phyloP scores from a whole-genome alignment of 23 tunicate genomes.

The Trididemnum nubilum region DNA sequence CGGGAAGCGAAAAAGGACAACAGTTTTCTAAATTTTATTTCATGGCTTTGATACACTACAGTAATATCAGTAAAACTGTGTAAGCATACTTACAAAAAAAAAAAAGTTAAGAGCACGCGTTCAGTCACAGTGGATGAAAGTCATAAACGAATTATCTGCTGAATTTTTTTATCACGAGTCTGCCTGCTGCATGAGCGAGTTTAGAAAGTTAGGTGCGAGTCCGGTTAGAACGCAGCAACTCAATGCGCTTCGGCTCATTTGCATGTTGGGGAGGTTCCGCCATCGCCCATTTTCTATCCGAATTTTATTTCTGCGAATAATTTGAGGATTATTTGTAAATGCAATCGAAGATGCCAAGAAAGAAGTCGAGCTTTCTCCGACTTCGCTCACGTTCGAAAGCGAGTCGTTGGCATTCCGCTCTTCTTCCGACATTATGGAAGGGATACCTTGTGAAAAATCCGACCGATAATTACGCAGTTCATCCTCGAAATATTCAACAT shows the following conservation, averaged over 20 bases:
- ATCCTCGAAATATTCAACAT: slow-evolving; percentile 73
- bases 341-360: neutral
- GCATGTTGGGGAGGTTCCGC: slow-evolving; percentile 62
- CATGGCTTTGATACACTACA: too few relatives aligned
- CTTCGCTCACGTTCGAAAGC: neutral
- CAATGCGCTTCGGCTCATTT: slow-evolving; percentile 67
- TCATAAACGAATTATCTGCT: too few relatives aligned
- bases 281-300: slow-evolving; percentile 28
- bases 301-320: neutral
- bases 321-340: neutral
- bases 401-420: neutral
- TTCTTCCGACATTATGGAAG: neutral
- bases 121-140: too few relatives aligned
- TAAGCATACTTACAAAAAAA: too few relatives aligned
- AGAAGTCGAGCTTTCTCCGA: neutral
- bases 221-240: slow-evolving; percentile 78
- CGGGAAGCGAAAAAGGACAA: too few relatives aligned
- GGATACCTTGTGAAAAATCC: neutral
- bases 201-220: slow-evolving; percentile 44
- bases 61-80: too few relatives aligned
- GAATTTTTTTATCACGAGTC: neutral
- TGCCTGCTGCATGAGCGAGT: slow-evolving; percentile 37
- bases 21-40: too few relatives aligned
- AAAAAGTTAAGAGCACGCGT: too few relatives aligned
- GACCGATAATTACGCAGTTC: neutral